Base-by-base conservation (phyloP, 2,797 vertebrate species). In the Pangasius sanitwongsei region DNA sequence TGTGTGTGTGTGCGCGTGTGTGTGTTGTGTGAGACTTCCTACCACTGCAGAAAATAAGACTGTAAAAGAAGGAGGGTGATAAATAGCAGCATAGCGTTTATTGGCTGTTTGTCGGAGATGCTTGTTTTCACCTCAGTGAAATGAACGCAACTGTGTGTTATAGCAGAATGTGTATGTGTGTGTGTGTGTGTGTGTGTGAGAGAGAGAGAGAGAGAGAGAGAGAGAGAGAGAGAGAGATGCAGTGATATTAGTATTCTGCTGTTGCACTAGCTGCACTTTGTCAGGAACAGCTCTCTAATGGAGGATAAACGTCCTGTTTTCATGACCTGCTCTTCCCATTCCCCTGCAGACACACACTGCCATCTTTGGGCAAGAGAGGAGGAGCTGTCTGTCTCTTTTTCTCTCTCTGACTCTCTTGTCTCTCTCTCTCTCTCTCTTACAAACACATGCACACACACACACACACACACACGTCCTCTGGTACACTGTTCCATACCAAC, bases 311-410 rank as follows among this genome's bases (percentile, higher is more conserved):
- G 92, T 94, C 94, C 93, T 93, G 91, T 94, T 92, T 94, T 92
- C 81, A 88, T 90, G 93, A 93, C 90, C 94, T 93, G 93, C 94
- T 93, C 94, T 69, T 89, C 92, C 89, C 90, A 91, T 91, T 92
- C 88, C 94, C 94, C 50, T 92, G 92, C 91, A 95, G 95, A 77
- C 91, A 95, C 94, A 96, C 93, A 97, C 94, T 95, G 96, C 95
- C 95, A 96, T 94, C 95, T 96, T 95, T 95, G 95, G 96, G 96
- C 92, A 91, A 90, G 70, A 93, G 72, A 57, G 88, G 89, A 87
- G 84, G 69, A 80, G 85, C 70, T 50, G 69, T 31, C 83, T 41
- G n/a, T 34, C 63, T 74, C 81, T 85, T 44, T 87, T 80, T 78
- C 63, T 83, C 81, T 18, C 12, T n/a, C 67, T 86, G 65, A 67